Conservation (phyloP, 2,797 vertebrate genomes). For the Cetoscarus ocellatus region DNA sequence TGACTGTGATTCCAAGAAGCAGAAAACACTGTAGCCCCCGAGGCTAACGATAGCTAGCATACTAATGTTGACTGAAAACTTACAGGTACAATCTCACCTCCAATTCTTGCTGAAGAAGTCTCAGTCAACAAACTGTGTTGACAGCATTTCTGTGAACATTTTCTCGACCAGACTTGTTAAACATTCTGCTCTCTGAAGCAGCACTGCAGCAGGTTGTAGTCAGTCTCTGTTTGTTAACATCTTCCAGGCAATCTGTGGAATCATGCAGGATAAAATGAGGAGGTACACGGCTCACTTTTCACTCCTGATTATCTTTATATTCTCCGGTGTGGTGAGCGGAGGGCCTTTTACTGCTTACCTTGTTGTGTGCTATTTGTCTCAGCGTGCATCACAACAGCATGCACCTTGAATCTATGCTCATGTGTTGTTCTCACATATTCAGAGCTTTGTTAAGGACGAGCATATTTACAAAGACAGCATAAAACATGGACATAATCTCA, state of each 20-base stretch:
- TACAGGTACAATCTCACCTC: not conserved
- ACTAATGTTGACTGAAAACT: not conserved
- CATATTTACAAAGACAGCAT: too few relatives aligned
- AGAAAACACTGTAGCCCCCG: not conserved
- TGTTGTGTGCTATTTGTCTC: too few relatives aligned
- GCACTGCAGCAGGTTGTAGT: not conserved
- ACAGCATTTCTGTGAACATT: not conserved
- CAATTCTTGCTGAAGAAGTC: not conserved
- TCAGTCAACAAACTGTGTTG: not conserved
- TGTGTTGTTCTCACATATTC: too few relatives aligned
- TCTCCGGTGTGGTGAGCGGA: not conserved
- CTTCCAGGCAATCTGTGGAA: not conserved
- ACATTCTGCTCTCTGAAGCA: not conserved
- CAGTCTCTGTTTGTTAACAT: slow-evolving; percentile 2
- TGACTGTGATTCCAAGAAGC: not conserved
- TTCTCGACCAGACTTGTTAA: not conserved
- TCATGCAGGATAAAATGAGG: not conserved
- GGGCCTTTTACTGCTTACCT: too few relatives aligned
- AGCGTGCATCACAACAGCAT: too few relatives aligned
- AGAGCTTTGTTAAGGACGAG: too few relatives aligned
- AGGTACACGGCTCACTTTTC: slow-evolving; percentile 16
- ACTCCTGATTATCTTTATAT: not conserved
- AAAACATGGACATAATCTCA: too few relatives aligned
- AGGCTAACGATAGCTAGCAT: not conserved
- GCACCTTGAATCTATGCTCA: too few relatives aligned